These are phyloP conservation scores for Melolontha melolontha DNA, from an alignment of 2,888 invertebrate species.

Conservation along the genomic window DNA sequence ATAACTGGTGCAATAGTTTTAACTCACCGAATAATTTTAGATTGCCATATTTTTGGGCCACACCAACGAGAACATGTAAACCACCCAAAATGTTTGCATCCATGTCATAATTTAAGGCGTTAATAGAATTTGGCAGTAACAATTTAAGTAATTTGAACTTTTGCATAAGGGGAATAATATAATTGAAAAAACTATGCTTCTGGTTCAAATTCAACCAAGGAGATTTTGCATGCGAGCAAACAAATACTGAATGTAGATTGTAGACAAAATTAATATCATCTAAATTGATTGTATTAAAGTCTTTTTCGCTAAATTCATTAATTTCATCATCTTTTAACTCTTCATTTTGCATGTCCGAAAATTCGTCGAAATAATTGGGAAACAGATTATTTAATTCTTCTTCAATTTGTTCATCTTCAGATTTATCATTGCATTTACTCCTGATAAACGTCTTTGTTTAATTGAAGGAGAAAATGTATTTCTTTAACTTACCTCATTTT, in stretches of 20 bases:
- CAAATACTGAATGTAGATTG: constrained; percentile 72
- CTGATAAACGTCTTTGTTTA: constrained; percentile 55
- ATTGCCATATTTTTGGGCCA: constrained; percentile 68
- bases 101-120: constrained; percentile 68
- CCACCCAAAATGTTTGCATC: constrained; percentile 70
- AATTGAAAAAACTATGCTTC: constrained; percentile 58
- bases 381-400: constrained; percentile 78
- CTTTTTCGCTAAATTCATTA: constrained; percentile 38
- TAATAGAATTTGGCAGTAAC: constrained; percentile 68
- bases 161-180: constrained; percentile 69
- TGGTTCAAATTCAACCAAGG: constrained; percentile 72
- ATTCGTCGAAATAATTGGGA: constrained; percentile 79
- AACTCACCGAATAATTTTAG: constrained; percentile 51
- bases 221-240: constrained; percentile 70
- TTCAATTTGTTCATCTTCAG: constrained; percentile 76
- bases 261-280: constrained; percentile 73
- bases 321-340: constrained; percentile 56
- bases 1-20: not conserved
- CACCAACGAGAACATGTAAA: constrained; percentile 70
- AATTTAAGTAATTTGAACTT: constrained; percentile 72
- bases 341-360: constrained; percentile 71
- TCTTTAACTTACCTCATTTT: constrained; percentile 71
- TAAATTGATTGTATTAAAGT: constrained; percentile 61
- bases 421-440: constrained; percentile 74
- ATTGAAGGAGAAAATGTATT: not conserved